phyloP scores from a whole-genome alignment of 2,113 vertebrate genomes.

The Irena cyanogastra region DNA sequence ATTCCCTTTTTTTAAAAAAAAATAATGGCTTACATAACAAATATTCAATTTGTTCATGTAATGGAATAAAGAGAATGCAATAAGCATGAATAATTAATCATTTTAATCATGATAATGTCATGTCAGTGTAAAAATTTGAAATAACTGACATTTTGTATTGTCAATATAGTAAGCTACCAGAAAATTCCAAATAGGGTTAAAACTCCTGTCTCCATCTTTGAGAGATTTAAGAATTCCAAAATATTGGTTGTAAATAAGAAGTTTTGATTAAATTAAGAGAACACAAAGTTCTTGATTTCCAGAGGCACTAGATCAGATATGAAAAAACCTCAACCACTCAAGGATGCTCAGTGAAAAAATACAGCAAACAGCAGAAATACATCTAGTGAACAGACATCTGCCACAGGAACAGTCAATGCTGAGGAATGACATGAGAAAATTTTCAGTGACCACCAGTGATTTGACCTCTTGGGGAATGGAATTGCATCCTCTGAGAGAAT shows the following conservation, averaged over 20 bases:
- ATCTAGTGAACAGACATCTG: neutral
- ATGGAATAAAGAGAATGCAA: neutral
- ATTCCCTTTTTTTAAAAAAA: neutral
- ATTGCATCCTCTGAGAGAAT: neutral
- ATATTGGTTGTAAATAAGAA: neutral
- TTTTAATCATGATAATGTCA: neutral
- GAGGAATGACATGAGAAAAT: neutral
- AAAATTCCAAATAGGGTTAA: neutral
- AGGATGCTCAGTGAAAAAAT: neutral
- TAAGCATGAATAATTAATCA: neutral
- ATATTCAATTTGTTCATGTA: neutral
- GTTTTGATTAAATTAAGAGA: neutral
- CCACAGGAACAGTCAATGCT: rapidly evolving
- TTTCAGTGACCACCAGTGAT: neutral
- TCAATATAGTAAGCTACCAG: neutral
- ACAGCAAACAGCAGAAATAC: neutral
- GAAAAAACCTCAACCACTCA: neutral
- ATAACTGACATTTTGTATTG: neutral
- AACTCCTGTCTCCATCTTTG: neutral
- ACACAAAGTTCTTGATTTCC: neutral
- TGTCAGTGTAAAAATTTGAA: neutral
- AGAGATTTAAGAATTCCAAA: neutral
- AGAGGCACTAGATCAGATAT: neutral
- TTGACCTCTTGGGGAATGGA: neutral
- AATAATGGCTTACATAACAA: neutral